These are phyloP conservation scores for Tonatia bakeri DNA, from an alignment of 2,113 vertebrate species.

Conservation along the genomic window DNA sequence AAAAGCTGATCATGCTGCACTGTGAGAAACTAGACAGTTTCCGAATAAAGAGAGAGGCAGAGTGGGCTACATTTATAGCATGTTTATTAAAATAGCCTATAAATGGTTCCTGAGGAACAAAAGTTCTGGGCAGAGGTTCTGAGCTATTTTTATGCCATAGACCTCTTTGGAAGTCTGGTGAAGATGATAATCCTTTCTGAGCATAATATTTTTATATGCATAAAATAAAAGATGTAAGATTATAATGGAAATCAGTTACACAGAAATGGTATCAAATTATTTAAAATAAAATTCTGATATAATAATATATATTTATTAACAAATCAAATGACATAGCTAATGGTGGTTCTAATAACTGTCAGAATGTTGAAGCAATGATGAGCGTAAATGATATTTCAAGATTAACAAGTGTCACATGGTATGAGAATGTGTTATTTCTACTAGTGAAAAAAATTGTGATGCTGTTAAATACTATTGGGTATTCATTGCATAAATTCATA, in stretches of 20 bases:
- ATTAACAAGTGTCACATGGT: not conserved
- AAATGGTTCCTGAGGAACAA: constrained; percentile 38
- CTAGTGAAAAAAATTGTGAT: not conserved
- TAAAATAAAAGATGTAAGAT: not conserved
- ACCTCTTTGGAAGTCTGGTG: not conserved
- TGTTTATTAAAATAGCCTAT: constrained; percentile 53
- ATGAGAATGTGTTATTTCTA: constrained; percentile 5
- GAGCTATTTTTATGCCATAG: constrained; percentile 16
- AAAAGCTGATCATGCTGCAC: constrained; percentile 69
- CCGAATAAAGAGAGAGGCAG: constrained; percentile 58
- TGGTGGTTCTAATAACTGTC: not conserved
- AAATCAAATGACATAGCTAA: not conserved
- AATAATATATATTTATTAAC: not conserved
- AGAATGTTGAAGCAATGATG: not conserved
- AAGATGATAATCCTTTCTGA: not conserved
- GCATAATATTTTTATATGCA: not conserved
- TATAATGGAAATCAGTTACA: not conserved
- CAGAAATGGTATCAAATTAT: not conserved
- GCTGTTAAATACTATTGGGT: not conserved
- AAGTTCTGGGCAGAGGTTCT: not conserved
- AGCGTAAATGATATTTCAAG: not conserved
- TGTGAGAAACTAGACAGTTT: constrained; percentile 51
- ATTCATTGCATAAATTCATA: not conserved
- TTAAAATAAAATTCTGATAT: constrained; percentile 18
- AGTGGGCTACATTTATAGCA: constrained; percentile 49